Conservation (phyloP, 1,140 invertebrate species). For the Brachionus koreanus region DNA sequence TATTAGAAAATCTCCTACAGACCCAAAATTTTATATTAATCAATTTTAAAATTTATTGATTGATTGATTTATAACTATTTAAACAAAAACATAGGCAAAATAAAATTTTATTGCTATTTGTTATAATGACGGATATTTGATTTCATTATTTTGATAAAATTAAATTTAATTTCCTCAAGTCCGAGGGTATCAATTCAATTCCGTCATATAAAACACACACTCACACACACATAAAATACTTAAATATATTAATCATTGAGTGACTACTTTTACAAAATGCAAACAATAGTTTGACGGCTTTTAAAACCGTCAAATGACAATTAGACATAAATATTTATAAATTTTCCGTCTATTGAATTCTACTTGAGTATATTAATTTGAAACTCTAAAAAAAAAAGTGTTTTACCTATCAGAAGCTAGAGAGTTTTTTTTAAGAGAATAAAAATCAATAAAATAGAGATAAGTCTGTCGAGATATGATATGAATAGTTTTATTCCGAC, state of each 20-base stretch:
- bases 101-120: constrained; percentile 5
- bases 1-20: background rate
- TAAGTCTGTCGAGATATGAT: background rate
- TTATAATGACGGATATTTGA: constrained; percentile 19
- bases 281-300: background rate
- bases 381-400: background rate
- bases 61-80: constrained; percentile 21
- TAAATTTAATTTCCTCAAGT: constrained; percentile 26
- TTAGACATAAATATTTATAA: background rate
- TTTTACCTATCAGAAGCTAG: background rate
- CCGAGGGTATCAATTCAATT: background rate
- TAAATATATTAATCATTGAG: background rate
- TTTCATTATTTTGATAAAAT: constrained; percentile 19
- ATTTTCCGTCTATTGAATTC: background rate
- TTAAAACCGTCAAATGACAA: background rate
- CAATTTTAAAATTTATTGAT: constrained; percentile 1
- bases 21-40: background rate
- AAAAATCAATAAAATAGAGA: background rate
- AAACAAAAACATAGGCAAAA: background rate
- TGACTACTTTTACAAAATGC: background rate
- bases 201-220: background rate
- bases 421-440: background rate
- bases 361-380: background rate
- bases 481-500: background rate
- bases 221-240: background rate